Evolutionary conservation across 1,140 invertebrate genomes (phyloP).

Genomic region (Drosophila punjabiensis): DNA sequence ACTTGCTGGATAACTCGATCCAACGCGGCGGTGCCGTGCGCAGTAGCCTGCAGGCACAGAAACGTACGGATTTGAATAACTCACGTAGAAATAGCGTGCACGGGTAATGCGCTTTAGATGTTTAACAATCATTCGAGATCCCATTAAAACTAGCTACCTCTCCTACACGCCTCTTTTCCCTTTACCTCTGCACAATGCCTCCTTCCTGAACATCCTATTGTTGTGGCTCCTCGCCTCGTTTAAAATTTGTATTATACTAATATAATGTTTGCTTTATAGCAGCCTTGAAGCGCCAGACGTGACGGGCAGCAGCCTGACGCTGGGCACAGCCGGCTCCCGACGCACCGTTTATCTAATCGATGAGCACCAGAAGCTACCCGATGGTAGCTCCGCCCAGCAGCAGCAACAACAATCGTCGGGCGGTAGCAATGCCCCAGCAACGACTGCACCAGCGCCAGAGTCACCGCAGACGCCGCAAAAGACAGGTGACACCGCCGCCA

Average conservation of each 20-base stretch:
- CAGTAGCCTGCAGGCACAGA: constrained; percentile 83
- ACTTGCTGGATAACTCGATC: constrained; percentile 78
- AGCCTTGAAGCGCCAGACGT: constrained; percentile 84
- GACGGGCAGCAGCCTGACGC: constrained; percentile 87
- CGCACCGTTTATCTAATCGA: constrained; percentile 93
- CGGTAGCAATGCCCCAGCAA: constrained; percentile 36
- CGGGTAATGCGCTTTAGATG: constrained; percentile 82
- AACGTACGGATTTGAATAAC: constrained; percentile 84
- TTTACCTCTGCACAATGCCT: constrained; percentile 8
- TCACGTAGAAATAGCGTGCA: constrained; percentile 85
- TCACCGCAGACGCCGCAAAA: constrained; percentile 68
- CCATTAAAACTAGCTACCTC: constrained; percentile 8
- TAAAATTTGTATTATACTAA: constrained; percentile 2
- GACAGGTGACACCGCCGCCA: constrained; percentile 25
- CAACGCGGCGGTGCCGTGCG: constrained; percentile 74
- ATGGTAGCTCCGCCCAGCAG: constrained; percentile 40
- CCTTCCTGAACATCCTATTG: neutral
- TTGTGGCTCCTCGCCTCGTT: constrained; percentile 8
- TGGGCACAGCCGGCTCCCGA: constrained; percentile 91
- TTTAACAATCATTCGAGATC: constrained; percentile 51
- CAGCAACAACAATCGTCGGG: constrained; percentile 46
- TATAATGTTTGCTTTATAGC: constrained; percentile 31
- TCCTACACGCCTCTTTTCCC: neutral
- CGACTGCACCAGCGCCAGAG: constrained; percentile 65
- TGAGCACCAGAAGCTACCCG: constrained; percentile 88